Evolutionary conservation across 2,888 invertebrate genomes (phyloP).

Genomic region (Kuschelorhynchus macadamiae): DNA sequence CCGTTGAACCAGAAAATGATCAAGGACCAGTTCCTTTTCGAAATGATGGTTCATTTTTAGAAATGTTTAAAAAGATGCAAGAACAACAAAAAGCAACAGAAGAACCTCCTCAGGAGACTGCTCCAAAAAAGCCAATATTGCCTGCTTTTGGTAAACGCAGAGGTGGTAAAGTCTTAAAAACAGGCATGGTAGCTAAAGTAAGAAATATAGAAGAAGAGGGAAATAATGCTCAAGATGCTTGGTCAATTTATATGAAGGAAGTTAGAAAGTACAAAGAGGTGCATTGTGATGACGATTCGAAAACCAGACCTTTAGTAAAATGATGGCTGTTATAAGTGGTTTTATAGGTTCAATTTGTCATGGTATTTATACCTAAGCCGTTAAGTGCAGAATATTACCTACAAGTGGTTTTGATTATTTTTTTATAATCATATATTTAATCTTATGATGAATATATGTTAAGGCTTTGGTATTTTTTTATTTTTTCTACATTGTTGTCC

Average conservation of each 20-base stretch:
- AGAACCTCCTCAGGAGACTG: slow-evolving; percentile 58
- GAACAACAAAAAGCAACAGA: slow-evolving; percentile 66
- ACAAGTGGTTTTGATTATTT: too few species aligned
- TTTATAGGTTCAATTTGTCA: slow-evolving; percentile 10
- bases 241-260: slow-evolving; percentile 95
- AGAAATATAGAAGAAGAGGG: slow-evolving; percentile 77
- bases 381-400: too few species aligned
- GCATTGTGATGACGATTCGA: slow-evolving; percentile 92
- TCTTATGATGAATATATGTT: too few species aligned
- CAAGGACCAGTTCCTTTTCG: slow-evolving; percentile 76
- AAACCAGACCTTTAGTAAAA: slow-evolving; percentile 92
- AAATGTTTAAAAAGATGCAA: slow-evolving; percentile 91
- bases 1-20: slow-evolving; percentile 59
- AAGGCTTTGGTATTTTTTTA: too few species aligned
- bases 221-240: slow-evolving; percentile 86
- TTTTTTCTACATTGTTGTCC: too few species aligned
- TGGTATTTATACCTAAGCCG: too few species aligned
- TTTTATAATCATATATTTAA: too few species aligned
- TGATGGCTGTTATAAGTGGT: slow-evolving; percentile 67
- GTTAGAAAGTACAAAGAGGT: slow-evolving; percentile 93
- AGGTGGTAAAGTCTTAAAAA: slow-evolving; percentile 89
- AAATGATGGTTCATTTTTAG: slow-evolving; percentile 92
- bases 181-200: slow-evolving; percentile 90
- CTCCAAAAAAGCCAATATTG: slow-evolving; percentile 68
- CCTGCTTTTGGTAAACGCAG: slow-evolving; percentile 84